Percentiles rank a stretch among this genome's conserved stretches.
Evolutionary conservation across 2,797 vertebrate genomes (phyloP).

Genomic region (Perodicticus potto): DNA sequence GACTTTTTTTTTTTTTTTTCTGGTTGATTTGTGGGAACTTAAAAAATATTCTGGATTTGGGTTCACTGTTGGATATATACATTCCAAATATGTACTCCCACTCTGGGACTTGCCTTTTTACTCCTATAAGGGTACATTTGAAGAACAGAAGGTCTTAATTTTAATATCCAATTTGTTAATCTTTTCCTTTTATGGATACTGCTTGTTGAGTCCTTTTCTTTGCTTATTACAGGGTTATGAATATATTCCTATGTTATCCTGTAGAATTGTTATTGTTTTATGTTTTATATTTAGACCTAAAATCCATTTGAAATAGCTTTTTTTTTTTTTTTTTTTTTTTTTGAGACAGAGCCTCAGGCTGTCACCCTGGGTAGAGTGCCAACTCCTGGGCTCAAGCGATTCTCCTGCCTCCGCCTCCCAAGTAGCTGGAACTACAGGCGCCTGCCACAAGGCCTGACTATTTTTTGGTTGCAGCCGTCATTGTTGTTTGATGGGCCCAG

Average conservation of each 20-base stretch:
- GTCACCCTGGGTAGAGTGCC: too few species aligned
- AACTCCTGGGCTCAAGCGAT: too few species aligned
- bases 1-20: not conserved
- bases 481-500: too few species aligned
- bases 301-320: conserved; percentile 38
- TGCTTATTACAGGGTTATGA: not conserved
- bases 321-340: not conserved
- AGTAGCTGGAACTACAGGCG: too few species aligned
- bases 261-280: not conserved
- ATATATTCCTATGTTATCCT: not conserved
- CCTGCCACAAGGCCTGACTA: too few species aligned
- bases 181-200: not conserved
- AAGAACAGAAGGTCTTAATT: conserved; percentile 40
- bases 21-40: conserved; percentile 22
- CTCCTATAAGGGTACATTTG: not conserved
- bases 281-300: conserved; percentile 59
- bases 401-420: too few species aligned
- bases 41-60: not conserved
- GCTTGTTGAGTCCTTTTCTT: not conserved
- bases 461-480: too few species aligned
- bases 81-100: not conserved
- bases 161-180: conserved; percentile 8
- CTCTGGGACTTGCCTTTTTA: not conserved
- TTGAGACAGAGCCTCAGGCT: too few species aligned
- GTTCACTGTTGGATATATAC: not conserved